Evolutionary conservation across 1,140 invertebrate genomes (phyloP).

Genomic region (Drosophila tani): DNA sequence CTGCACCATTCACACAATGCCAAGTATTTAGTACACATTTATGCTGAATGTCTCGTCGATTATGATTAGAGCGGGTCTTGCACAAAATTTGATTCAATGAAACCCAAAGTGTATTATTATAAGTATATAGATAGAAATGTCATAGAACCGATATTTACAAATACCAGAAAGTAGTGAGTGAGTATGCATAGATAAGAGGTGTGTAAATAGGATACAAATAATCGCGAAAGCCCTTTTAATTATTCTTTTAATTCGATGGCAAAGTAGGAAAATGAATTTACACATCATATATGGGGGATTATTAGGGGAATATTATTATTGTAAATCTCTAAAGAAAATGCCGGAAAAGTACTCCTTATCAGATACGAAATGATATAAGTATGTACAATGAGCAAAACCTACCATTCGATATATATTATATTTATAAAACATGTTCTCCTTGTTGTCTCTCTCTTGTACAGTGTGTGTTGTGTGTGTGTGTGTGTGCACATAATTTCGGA

Average conservation of each 20-base stretch:
- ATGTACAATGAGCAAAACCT: slow-evolving; percentile 75
- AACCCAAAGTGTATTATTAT: slow-evolving; percentile 38
- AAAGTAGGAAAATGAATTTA: slow-evolving; percentile 16
- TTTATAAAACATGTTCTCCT: slow-evolving; percentile 47
- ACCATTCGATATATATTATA: slow-evolving; percentile 53
- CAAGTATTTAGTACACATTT: slow-evolving; percentile 53
- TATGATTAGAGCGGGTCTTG: slow-evolving; percentile 33
- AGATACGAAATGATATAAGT: slow-evolving; percentile 71
- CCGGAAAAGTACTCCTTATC: slow-evolving; percentile 60
- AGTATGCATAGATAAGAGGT: slow-evolving; percentile 35
- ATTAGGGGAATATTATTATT: slow-evolving; percentile 5
- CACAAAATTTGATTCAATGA: slow-evolving; percentile 58
- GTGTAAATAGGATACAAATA: slow-evolving; percentile 19
- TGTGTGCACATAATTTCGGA: slow-evolving; percentile 57
- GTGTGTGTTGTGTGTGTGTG: slow-evolving; percentile 18
- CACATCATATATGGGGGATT: slow-evolving; percentile 10
- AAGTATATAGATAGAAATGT: slow-evolving; percentile 27
- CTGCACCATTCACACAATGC: slow-evolving; percentile 48
- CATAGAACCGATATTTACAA: slow-evolving; percentile 77
- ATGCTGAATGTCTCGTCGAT: slow-evolving; percentile 55
- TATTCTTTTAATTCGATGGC: slow-evolving; percentile 17
- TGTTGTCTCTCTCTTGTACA: slow-evolving; percentile 27
- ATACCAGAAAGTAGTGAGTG: slow-evolving; percentile 55
- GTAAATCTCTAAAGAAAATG: slow-evolving; percentile 49
- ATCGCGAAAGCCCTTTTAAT: slow-evolving; percentile 9